Evolutionary conservation across 2,888 invertebrate genomes (phyloP).

Genomic region (Junonia oenone): DNA sequence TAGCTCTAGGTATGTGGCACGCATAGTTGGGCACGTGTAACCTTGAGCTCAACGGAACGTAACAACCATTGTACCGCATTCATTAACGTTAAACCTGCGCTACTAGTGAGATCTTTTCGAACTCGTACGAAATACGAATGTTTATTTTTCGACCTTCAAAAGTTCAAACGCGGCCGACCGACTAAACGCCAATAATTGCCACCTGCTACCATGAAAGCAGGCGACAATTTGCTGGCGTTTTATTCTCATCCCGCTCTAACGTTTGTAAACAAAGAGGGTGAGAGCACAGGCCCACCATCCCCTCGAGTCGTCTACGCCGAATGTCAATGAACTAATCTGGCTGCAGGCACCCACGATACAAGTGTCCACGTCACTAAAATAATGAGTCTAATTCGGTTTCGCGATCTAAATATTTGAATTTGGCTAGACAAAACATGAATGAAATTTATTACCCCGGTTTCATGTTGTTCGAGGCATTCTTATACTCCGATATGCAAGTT

Average conservation of each 20-base stretch:
- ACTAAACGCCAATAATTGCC: constrained; percentile 61
- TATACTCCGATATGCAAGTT: background rate
- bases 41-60: constrained; percentile 26
- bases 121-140: constrained; percentile 20
- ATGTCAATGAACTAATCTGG: constrained; percentile 75
- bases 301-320: constrained; percentile 52
- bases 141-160: constrained; percentile 70
- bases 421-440: constrained; percentile 39
- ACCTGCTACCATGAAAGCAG: constrained; percentile 61
- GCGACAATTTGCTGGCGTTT: constrained; percentile 58
- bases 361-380: constrained; percentile 46
- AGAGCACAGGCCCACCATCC: constrained; percentile 41
- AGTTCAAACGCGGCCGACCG: constrained; percentile 60
- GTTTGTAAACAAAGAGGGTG: constrained; percentile 32
- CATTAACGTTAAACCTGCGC: constrained; percentile 16
- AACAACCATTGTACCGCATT: constrained; percentile 15
- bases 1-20: background rate
- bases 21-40: constrained; percentile 12
- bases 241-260: constrained; percentile 42
- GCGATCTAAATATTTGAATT: constrained; percentile 37
- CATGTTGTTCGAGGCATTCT: background rate
- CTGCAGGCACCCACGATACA: constrained; percentile 48
- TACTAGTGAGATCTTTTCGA: constrained; percentile 1
- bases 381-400: constrained; percentile 48
- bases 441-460: constrained; percentile 12